Evolutionary conservation across 2,888 invertebrate genomes (phyloP), one percentile per base, ranked within the genome.

Genomic region (Auanema sp.): DNA sequence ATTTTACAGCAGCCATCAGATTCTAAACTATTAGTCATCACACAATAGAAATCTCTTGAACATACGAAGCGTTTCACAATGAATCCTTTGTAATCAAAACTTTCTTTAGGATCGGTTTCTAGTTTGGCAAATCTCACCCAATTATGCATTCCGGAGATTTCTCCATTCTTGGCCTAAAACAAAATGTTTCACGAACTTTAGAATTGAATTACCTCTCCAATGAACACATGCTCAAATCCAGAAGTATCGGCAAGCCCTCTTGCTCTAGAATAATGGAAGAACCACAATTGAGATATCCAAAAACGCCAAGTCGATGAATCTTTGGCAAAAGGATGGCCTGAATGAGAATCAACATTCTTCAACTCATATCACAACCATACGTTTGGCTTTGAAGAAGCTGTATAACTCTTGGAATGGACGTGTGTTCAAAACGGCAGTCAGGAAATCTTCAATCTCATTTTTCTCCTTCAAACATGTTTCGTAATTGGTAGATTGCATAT

Each of bases 201-300:
- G 8, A 21, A 16, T 24, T 18, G 4, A 18, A 57, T 23, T 0
- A 91, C 86, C 87, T 95, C 94, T 0, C 92, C 91, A 2, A 93
- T 88, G 84, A 94, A 93, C 23, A 93, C 89, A 81, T 95, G 94
- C 84, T 95, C 94, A 83, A 94, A 94, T 1, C 92, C 94, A 44
- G 91, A 91, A 77, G 93, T 93, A 65, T 93, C 91, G 23, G 91
- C 88, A 82, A 89, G 89, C 33, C 83, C 78, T 4, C 77, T 88
- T 88, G 40, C 91, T 68, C 93, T 88, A 0, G 92, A 90, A 84
- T 92, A 95, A 75, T 91, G 88, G 41, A 89, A 89, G 73, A 87
- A 87, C 87, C 87, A 87, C 8, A 87, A 82, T 64, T 76, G 76
- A 12, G 72, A 74, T 18, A 76, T 58, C 76, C 76, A 76, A 40